A percentile compares a stretch with the other conserved stretches of the same genome.
phyloP scores from a whole-genome alignment of 2,797 vertebrate species.

The Austrolebias charrua region DNA sequence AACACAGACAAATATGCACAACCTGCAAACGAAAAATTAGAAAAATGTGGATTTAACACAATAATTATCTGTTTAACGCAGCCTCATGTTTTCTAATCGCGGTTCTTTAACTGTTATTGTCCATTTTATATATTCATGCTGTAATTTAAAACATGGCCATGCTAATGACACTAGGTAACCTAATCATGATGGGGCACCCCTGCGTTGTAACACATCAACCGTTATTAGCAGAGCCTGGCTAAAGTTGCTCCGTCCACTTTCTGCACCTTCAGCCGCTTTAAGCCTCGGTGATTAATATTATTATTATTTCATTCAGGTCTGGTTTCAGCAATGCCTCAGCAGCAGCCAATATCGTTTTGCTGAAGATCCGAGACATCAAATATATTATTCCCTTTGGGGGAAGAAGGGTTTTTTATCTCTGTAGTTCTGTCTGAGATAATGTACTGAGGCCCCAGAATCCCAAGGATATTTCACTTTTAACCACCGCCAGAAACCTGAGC shows the following conservation, averaged over 20 bases:
- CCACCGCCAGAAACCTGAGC: slow-evolving; percentile 65
- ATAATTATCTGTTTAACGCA: too few relatives aligned
- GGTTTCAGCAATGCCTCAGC: slow-evolving; percentile 50
- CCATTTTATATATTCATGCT: slow-evolving; percentile 16
- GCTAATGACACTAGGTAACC: slow-evolving; percentile 19
- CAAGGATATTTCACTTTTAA: slow-evolving; percentile 66
- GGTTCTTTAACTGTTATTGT: too few relatives aligned
- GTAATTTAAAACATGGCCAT: slow-evolving; percentile 32
- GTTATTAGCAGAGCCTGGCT: slow-evolving; percentile 47
- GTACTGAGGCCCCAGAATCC: slow-evolving; percentile 49
- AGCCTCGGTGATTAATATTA: slow-evolving; percentile 57
- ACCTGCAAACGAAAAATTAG: too few relatives aligned
- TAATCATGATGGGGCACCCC: slow-evolving; percentile 28
- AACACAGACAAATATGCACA: too few relatives aligned
- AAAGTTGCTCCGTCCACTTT: slow-evolving; percentile 42
- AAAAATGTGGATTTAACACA: too few relatives aligned
- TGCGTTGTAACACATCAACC: slow-evolving; percentile 34
- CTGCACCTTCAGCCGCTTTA: slow-evolving; percentile 54
- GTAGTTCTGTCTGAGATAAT: slow-evolving; percentile 64
- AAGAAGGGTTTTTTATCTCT: slow-evolving; percentile 50
- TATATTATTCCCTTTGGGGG: slow-evolving; percentile 49
- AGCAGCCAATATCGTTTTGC: slow-evolving; percentile 48
- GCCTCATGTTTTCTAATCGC: too few relatives aligned
- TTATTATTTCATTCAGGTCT: slow-evolving; percentile 63
- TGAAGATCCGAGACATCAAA: slow-evolving; percentile 62